Base-by-base conservation (phyloP, 64 coral and sea anemone genomes). In the Catalaphyllia jardinei region DNA sequence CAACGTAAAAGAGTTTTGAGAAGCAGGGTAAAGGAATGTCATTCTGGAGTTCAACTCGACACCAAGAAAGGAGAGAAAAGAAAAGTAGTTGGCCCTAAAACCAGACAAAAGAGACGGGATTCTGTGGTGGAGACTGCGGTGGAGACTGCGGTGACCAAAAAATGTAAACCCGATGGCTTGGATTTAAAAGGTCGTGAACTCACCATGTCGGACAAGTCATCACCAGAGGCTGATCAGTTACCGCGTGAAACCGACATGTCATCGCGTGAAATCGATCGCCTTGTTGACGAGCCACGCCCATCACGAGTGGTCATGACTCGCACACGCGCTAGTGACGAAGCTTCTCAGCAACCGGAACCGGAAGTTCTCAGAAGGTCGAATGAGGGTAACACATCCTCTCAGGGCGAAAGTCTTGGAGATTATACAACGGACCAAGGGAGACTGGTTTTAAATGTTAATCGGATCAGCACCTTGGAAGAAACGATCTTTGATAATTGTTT, bases 291-390 rank as follows among this genome's bases (percentile, higher is more conserved):
- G 20, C 12, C 10, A 27, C 24, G 31, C 31, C 60, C 19, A 8
- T 83, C 60, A 20, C 30, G 30, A 24, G 79, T 2, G 33, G 63
- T 71, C 62, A 71, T 35, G 39, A 14, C 35, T 29, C 38, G 4
- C 31, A 22, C 29, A 60, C 61, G 10, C 4, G 54, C 12, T 9
- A 8, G 10, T 79, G 20, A 79, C 76, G 49, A 31, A 9, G 15
- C 78, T 29, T 62, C 81, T 39, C 81, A 85, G 63, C 30, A 38
- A 71, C 62, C 64, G 81, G 81, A 85, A 85, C 65, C 62, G 62
- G 81, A 85, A 71, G n/a, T 71, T 15, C 62, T 71, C 18, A 22
- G 33, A 77, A 20, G 33, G 74, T 20, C 49, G 38, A 77, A 50
- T 77, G 39, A 46, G 8, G 17, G 39, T 19, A 73, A 73, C 13